A percentile compares a stretch with the other conserved stretches of the same genome.
Evolutionary conservation across 2,113 vertebrate genomes (phyloP).

Genomic region (Eublepharis macularius): DNA sequence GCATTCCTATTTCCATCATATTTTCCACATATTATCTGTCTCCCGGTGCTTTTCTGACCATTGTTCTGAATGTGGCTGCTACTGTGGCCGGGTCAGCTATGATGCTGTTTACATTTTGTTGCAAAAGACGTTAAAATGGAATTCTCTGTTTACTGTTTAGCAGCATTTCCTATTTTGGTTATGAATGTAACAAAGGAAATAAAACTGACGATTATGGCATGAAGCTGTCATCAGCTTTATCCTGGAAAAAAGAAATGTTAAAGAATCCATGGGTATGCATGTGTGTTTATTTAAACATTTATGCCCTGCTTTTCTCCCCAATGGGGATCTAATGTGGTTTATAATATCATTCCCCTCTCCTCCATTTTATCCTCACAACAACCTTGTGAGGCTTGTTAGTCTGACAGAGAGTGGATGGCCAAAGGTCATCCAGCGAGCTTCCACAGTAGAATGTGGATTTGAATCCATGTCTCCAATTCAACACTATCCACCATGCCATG

Average conservation of each 20-base stretch:
- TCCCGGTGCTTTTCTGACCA: conserved; percentile 59
- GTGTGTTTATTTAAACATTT: not conserved
- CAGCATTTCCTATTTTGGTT: not conserved
- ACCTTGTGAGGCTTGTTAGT: no score
- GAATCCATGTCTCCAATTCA: no score
- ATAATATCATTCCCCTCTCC: no score
- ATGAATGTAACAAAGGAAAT: not conserved
- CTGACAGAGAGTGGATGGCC: no score
- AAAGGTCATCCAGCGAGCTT: no score
- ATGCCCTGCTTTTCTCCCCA: no score
- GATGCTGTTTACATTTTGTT: conserved; percentile 19
- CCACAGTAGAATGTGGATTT: no score
- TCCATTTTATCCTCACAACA: no score
- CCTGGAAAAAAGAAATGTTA: not conserved
- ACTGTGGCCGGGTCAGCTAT: conserved; percentile 31
- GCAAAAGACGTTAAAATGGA: conserved; percentile 26
- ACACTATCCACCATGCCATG: no score
- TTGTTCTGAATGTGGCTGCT: conserved; percentile 70
- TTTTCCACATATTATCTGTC: conserved; percentile 71
- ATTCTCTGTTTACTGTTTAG: conserved; percentile 5
- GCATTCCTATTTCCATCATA: conserved; percentile 80
- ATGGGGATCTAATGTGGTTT: no score
- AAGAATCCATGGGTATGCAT: not conserved
- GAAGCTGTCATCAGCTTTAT: not conserved
- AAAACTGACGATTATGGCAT: not conserved